Base-by-base conservation (phyloP, 2,113 vertebrate genomes). In the Triplophysa tibetana region DNA sequence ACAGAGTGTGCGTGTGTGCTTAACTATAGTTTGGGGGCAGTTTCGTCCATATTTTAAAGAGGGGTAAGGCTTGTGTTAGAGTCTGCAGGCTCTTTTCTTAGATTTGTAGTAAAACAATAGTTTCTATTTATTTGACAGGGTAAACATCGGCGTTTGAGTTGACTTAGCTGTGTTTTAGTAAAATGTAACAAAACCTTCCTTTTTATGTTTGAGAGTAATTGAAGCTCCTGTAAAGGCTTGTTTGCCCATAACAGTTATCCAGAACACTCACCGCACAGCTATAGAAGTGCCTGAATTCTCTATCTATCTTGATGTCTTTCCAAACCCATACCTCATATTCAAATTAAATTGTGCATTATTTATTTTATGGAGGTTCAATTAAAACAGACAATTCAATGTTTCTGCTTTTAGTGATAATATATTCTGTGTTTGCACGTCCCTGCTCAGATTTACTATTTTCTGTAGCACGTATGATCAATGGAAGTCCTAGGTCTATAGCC, bases 251-350 rank as follows among this genome's bases (percentile, higher is more conserved):
- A 70, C 50, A 16, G 78, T 63, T 38, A 78, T 77, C 70, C 86
- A 84, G 84, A 82, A 43, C 26, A 45, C 70, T 41, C 21, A 69
- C 67, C 77, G 72, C 64, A 61, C 62, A 75, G 83, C 77, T 85
- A 85, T 60, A 72, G 50, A 91, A 92, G 89, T 90, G 90, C 88
- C 89, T 91, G 87, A 80, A 38, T 83, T 84, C 75, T 86, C 86
- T 61, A 54, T 64, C n/a, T 38, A 33, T 73, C 21, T 62, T 89
- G 79, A 68, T 83, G 76, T 88, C 87, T 78, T 83, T 81, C 38
- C 54, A 64, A 81, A 62, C n/a, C 82, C 68, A 78, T 83, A 79
- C 79, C 78, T 85, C 61, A 79, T 80, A 62, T 82, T 85, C 84
- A 74, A 45, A 19, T n/a, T 4, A 68, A 76, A 81, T 73, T 83